Percentiles rank a stretch among this genome's conserved stretches.
Conservation (phyloP, 2,113 vertebrate genomes). For the Sus scrofa region DNA sequence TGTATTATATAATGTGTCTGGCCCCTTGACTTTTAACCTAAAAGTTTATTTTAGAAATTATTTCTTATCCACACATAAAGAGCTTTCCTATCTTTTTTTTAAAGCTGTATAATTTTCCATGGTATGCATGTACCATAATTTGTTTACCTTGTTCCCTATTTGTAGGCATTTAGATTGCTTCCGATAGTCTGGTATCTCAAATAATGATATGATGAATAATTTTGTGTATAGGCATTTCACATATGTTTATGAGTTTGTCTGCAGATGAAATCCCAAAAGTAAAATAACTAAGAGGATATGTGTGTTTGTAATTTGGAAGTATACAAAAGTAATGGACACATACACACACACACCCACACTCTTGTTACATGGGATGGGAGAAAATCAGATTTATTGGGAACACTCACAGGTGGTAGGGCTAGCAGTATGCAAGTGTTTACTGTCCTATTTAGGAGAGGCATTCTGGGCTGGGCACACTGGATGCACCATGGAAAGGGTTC, state of each 20-base stretch:
- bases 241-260: neutral
- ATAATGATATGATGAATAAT: neutral
- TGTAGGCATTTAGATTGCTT: neutral
- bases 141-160: neutral
- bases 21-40: neutral
- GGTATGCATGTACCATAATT: neutral
- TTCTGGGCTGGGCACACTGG: neutral
- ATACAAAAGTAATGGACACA: neutral
- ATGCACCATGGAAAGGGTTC: no score
- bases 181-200: constrained; percentile 7
- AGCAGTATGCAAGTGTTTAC: rapidly evolving
- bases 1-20: neutral
- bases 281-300: neutral
- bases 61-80: neutral
- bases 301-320: neutral
- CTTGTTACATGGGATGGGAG: neutral
- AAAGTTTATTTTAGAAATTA: neutral
- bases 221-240: neutral
- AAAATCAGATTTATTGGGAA: neutral
- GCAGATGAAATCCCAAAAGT: neutral
- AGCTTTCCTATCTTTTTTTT: neutral
- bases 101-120: neutral
- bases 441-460: neutral
- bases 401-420: neutral
- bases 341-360: neutral